Conservation (phyloP, 2,797 vertebrate genomes). For the Typhlichthys subterraneus region DNA sequence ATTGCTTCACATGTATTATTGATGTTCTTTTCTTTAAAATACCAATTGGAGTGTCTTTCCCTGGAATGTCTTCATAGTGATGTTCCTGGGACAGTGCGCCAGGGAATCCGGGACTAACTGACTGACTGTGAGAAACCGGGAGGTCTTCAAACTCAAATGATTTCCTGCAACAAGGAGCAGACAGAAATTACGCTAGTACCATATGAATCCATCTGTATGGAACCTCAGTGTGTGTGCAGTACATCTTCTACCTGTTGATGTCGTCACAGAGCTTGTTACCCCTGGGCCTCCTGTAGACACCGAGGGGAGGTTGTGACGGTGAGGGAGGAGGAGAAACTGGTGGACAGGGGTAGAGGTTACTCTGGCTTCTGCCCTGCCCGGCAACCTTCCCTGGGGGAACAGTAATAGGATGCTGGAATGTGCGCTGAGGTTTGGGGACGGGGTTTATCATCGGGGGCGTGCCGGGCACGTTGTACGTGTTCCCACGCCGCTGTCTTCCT, state of each 20-base stretch:
- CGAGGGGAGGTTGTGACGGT: slow-evolving; percentile 84
- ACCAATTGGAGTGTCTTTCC: too few relatives aligned
- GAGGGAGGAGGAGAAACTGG: slow-evolving; percentile 80
- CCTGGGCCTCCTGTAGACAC: slow-evolving; percentile 81
- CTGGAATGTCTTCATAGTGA: slow-evolving; percentile 90
- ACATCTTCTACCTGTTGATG: slow-evolving; percentile 81
- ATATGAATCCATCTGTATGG: neutral
- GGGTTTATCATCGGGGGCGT: slow-evolving; percentile 88
- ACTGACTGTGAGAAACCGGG: slow-evolving; percentile 76
- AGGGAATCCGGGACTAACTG: slow-evolving; percentile 79
- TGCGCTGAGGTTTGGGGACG: slow-evolving; percentile 89
- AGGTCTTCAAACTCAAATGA: slow-evolving; percentile 92
- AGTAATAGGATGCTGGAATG: slow-evolving; percentile 86
- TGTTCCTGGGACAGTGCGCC: slow-evolving; percentile 90
- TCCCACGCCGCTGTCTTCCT: slow-evolving; percentile 64
- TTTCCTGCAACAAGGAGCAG: slow-evolving; percentile 73
- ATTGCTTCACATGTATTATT: too few relatives aligned
- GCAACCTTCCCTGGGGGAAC: slow-evolving; percentile 46
- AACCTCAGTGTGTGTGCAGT: neutral
- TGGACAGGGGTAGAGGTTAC: slow-evolving; percentile 89
- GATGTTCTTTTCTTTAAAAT: too few relatives aligned
- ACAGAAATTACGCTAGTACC: neutral
- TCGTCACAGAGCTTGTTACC: slow-evolving; percentile 77
- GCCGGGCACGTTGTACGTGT: slow-evolving; percentile 83
- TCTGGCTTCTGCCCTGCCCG: slow-evolving; percentile 70